Base-by-base conservation (phyloP, 1,140 invertebrate species). In the Drosophila equinoxialis region DNA sequence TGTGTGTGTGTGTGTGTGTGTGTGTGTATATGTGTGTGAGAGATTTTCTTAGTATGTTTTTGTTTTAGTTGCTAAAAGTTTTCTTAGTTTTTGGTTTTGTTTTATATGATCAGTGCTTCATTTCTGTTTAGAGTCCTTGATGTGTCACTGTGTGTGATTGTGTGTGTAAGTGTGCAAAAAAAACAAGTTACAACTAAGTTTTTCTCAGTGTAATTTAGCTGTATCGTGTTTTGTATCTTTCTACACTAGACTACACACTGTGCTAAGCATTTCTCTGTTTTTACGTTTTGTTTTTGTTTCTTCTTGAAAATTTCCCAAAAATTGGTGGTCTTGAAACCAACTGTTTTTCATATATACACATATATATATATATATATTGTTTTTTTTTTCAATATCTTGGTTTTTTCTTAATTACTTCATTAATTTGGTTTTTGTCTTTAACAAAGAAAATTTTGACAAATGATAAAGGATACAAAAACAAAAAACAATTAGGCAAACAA, bases 251-350 rank as follows among this genome's bases (percentile, higher is more conserved):
- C 72, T 78, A 78, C 68, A 61, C 63, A 55, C 45, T 20, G 48
- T 30, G 37, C 33, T 51, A 42, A 66, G 8, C 48, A 35, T 8
- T 55, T 39, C 33, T 13, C 17, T 60, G 35, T 39, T 59, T 6
- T 48, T 51, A 23, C 4, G 20, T 58, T 58, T 33, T 70, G n/a
- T 70, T 23, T 41, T 23, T 41, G 41, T 57, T 30, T 30, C 6
- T 30, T 57, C 61, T 81, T 69, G 81, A 84, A 83, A 78, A 66
- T 84, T 58, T 80, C 80, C 84, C 80, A 87, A 87, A 87, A 87
- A 87, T 89, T 89, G 84, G 84, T 89, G 84, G 84, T 89, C 81
- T 48, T 89, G 84, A 89, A 89, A 89, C 84, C 84, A 89, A 89
- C 84, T 57, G 76, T 79, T 74, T 51, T 51, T 51, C 45, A 20